phyloP scores from a whole-genome alignment of 2,888 invertebrate genomes.

The Apamea sordens region DNA sequence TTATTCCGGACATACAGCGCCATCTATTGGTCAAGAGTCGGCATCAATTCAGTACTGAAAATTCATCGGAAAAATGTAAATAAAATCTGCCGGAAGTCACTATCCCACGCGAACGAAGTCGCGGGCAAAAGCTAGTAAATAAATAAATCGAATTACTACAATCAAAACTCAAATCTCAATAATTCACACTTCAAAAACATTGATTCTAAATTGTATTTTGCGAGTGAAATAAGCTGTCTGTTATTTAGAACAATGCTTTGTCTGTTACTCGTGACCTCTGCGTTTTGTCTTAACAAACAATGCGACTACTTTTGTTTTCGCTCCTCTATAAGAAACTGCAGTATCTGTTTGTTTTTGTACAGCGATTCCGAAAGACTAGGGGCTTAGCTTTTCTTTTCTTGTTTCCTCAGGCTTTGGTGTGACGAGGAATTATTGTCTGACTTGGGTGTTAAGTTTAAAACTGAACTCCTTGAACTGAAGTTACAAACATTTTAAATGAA shows the following conservation, averaged over 20 bases:
- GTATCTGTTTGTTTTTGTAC: constrained; percentile 55
- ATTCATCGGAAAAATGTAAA: too few species aligned
- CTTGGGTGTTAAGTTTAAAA: constrained; percentile 1
- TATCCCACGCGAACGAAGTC: too few species aligned
- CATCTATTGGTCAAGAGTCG: too few species aligned
- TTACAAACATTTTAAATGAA: neutral
- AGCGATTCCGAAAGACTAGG: constrained; percentile 43
- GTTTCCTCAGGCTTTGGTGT: constrained; percentile 15
- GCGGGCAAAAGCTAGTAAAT: too few species aligned
- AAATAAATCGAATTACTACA: neutral
- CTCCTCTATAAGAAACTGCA: constrained; percentile 51
- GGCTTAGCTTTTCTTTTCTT: constrained; percentile 29
- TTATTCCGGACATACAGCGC: too few species aligned
- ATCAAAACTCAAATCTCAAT: neutral
- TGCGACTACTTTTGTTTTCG: constrained; percentile 64
- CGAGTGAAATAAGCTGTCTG: constrained; percentile 36
- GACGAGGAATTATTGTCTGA: constrained; percentile 13
- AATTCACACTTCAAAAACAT: constrained; percentile 14
- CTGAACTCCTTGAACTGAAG: neutral
- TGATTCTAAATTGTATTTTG: constrained; percentile 7
- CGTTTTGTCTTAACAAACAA: constrained; percentile 67
- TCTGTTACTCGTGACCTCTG: constrained; percentile 58
- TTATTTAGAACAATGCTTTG: constrained; percentile 60
- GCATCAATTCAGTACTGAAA: too few species aligned
- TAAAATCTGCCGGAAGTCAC: too few species aligned